Percentiles rank a stretch among this genome's conserved stretches.
phyloP scores from a whole-genome alignment of 2,888 invertebrate genomes.

The Coelogynopora nodosa region DNA sequence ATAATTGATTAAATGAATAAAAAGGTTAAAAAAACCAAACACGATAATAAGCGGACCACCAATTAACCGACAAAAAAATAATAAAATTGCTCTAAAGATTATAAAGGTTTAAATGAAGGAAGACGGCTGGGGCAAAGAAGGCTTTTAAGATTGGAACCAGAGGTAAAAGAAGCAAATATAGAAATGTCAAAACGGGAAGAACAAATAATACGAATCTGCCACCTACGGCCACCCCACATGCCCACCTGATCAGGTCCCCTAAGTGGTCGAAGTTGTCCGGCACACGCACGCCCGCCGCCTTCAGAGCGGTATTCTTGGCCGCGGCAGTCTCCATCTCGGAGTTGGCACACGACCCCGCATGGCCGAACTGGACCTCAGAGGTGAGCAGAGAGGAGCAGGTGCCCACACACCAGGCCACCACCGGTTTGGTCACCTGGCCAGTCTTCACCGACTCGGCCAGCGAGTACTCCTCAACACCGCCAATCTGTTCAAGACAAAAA shows the following conservation, averaged over 20 bases:
- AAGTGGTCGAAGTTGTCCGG: slow-evolving; percentile 85
- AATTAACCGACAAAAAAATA: no score
- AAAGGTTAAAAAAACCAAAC: no score
- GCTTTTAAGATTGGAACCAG: no score
- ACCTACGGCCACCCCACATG: no score
- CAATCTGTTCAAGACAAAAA: slow-evolving; percentile 70
- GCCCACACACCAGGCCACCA: slow-evolving; percentile 98
- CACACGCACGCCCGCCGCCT: slow-evolving; percentile 79
- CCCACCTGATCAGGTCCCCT: slow-evolving; percentile 73
- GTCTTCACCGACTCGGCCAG: slow-evolving; percentile 81
- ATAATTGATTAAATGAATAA: no score
- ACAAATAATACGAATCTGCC: no score
- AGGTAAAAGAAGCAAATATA: not conserved
- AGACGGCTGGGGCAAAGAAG: no score
- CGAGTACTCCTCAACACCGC: slow-evolving; percentile 94
- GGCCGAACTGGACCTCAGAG: slow-evolving; percentile 85
- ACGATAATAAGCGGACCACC: no score
- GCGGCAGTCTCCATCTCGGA: slow-evolving; percentile 86
- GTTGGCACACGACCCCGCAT: slow-evolving; percentile 96
- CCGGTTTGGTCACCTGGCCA: slow-evolving; percentile 79
- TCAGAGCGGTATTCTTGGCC: slow-evolving; percentile 81
- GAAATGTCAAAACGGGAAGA: not conserved
- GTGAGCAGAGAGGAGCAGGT: slow-evolving; percentile 66
- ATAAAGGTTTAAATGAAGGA: no score
- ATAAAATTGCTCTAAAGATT: no score